Percentiles rank a stretch among this genome's conserved stretches.
Evolutionary conservation across 2,797 vertebrate species (phyloP).

Genomic region (Setipinna tenuifilis): DNA sequence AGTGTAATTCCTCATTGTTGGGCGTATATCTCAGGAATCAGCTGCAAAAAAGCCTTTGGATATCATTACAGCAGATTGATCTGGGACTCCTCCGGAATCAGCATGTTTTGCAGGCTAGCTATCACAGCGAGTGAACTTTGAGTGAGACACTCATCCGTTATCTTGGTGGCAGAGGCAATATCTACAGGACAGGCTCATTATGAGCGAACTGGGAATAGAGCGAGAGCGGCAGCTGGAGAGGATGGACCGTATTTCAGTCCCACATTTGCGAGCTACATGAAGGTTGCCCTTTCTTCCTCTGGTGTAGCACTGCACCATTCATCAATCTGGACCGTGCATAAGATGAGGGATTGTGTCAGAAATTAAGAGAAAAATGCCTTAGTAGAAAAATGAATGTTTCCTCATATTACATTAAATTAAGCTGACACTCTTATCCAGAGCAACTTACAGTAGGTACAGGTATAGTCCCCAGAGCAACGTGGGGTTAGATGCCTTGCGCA

Average conservation of each 20-base stretch:
- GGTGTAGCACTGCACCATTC: background rate
- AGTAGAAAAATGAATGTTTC: background rate
- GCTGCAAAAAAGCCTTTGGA: slow-evolving; percentile 17
- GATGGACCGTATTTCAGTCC: slow-evolving; percentile 5
- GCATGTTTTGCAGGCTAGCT: slow-evolving; percentile 28
- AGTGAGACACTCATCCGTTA: slow-evolving; percentile 5
- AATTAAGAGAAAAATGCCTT: background rate
- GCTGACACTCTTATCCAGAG: too few relatives aligned
- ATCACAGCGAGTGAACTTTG: slow-evolving; percentile 10
- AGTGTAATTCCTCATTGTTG: background rate
- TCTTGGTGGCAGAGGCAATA: slow-evolving; percentile 31
- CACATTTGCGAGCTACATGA: background rate
- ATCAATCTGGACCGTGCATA: background rate
- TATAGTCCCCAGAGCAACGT: too few relatives aligned
- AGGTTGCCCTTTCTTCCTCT: too few relatives aligned
- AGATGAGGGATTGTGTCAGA: background rate
- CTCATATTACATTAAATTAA: too few relatives aligned
- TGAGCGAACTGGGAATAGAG: slow-evolving; percentile 13
- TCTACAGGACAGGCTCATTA: slow-evolving; percentile 35
- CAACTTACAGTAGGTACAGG: too few relatives aligned
- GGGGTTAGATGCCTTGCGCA: too few relatives aligned
- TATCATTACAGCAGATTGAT: slow-evolving; percentile 30
- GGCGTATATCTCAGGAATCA: background rate
- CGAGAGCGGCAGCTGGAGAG: slow-evolving; percentile 20
- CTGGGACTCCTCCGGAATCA: slow-evolving; percentile 25